phyloP scores from a whole-genome alignment of 2,113 vertebrate species.

The Octodon degus region DNA sequence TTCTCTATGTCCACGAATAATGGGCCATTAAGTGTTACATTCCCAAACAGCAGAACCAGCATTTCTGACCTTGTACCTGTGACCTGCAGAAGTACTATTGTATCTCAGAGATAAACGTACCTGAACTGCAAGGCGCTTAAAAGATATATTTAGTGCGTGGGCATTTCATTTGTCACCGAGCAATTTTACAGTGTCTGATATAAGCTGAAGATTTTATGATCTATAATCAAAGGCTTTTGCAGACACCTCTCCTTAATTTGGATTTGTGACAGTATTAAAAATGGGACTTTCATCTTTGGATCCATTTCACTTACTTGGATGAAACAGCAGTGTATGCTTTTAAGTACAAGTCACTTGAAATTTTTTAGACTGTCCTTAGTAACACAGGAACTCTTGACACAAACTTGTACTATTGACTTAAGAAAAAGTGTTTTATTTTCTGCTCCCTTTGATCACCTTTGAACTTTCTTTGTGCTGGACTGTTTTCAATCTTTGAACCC shows the following conservation, averaged over 20 bases:
- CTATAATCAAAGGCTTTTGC: slow-evolving; percentile 79
- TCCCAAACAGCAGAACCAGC: slow-evolving; percentile 68
- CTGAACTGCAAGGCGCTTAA: slow-evolving; percentile 80
- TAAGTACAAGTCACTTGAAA: slow-evolving; percentile 82
- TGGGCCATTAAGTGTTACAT: slow-evolving; percentile 78
- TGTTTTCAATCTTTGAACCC: slow-evolving; percentile 21
- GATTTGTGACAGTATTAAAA: slow-evolving; percentile 80
- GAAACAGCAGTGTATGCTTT: slow-evolving; percentile 76
- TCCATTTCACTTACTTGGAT: slow-evolving; percentile 78
- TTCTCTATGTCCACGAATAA: slow-evolving; percentile 71
- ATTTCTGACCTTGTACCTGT: slow-evolving; percentile 79
- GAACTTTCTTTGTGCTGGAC: slow-evolving; percentile 31
- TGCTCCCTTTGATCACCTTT: slow-evolving; percentile 51
- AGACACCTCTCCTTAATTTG: slow-evolving; percentile 78
- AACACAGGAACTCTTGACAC: slow-evolving; percentile 82
- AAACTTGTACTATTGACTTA: slow-evolving; percentile 70
- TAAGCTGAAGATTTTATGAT: slow-evolving; percentile 81
- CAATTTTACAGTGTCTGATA: slow-evolving; percentile 77
- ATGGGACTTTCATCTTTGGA: slow-evolving; percentile 80
- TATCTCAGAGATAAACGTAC: slow-evolving; percentile 80
- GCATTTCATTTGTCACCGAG: slow-evolving; percentile 83
- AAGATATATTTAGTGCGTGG: slow-evolving; percentile 81
- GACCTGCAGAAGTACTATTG: slow-evolving; percentile 81
- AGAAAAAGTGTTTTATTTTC: slow-evolving; percentile 56
- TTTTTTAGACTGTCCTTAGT: slow-evolving; percentile 80